A percentile compares a stretch with the other conserved stretches of the same genome.
Conservation (phyloP, 2,888 invertebrate species). For the Scaptodrosophila latifasciaeformis region DNA sequence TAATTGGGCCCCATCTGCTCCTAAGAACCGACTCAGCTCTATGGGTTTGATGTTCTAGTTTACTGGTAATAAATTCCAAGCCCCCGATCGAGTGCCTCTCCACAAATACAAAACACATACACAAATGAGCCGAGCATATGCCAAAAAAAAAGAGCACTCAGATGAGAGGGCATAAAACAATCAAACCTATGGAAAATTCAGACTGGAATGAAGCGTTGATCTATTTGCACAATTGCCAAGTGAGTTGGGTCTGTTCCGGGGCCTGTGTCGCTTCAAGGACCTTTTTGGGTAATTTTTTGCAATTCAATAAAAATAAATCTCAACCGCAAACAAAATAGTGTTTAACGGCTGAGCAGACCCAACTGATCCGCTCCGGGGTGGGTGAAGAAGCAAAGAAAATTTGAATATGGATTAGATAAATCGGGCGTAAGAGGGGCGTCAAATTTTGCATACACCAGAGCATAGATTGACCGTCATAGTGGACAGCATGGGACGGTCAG, state of each 20-base stretch:
- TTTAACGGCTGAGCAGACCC: slow-evolving; percentile 36
- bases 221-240: slow-evolving; percentile 19
- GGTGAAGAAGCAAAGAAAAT: slow-evolving; percentile 20
- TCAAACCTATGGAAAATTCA: slow-evolving; percentile 1
- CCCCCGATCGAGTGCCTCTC: too few species aligned
- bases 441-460: slow-evolving; percentile 43
- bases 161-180: slow-evolving; percentile 19
- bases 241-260: slow-evolving; percentile 24
- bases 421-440: slow-evolving; percentile 53
- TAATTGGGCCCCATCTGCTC: too few species aligned
- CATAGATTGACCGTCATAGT: slow-evolving; percentile 21
- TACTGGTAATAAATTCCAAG: too few species aligned
- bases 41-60: too few species aligned
- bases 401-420: slow-evolving; percentile 67
- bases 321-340: slow-evolving; percentile 54
- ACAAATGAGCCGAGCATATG: slow-evolving; percentile 18
- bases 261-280: too few species aligned
- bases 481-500: slow-evolving; percentile 7
- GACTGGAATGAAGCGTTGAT: too few species aligned
- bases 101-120: too few species aligned
- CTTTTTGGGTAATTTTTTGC: slow-evolving; percentile 19
- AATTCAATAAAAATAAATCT: slow-evolving; percentile 65
- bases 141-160: background rate
- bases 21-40: too few species aligned
- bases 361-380: background rate